phyloP scores from a whole-genome alignment of 1,140 invertebrate species.

The Procambarus virginalis region DNA sequence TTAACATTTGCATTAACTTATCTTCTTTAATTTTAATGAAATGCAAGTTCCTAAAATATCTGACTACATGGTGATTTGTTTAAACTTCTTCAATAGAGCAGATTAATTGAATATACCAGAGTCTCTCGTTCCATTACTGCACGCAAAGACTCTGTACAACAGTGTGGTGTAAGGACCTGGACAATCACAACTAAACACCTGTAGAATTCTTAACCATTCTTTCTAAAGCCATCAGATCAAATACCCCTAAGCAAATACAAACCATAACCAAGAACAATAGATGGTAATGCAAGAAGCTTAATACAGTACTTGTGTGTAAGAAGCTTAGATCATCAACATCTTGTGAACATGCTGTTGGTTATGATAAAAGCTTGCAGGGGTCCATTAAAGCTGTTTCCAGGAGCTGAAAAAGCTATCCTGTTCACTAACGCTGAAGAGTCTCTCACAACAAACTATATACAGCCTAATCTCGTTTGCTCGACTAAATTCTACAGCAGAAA shows the following conservation, averaged over 20 bases:
- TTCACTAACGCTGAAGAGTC: slow-evolving; percentile 61
- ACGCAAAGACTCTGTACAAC: neutral
- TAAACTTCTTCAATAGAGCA: neutral
- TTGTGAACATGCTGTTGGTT: neutral
- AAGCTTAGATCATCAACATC: slow-evolving; percentile 12
- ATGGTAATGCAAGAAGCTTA: neutral
- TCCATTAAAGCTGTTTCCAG: slow-evolving; percentile 62
- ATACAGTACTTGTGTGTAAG: neutral
- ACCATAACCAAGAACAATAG: slow-evolving; percentile 37
- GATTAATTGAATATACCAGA: neutral
- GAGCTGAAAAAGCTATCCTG: slow-evolving; percentile 55
- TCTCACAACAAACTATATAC: slow-evolving; percentile 62
- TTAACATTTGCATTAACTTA: neutral
- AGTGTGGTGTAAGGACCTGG: neutral
- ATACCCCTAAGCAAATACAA: slow-evolving; percentile 30
- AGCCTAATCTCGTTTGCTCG: slow-evolving; percentile 47
- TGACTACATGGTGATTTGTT: neutral
- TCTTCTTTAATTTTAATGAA: neutral
- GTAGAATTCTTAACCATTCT: slow-evolving; percentile 47
- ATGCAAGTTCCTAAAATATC: neutral
- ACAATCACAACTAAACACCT: slow-evolving; percentile 15
- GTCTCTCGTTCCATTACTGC: neutral
- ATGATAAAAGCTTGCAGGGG: slow-evolving; percentile 34
- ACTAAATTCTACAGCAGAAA: neutral
- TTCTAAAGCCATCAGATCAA: slow-evolving; percentile 65